A percentile compares a stretch with the other conserved stretches of the same genome.
phyloP scores from a whole-genome alignment of 2,888 invertebrate genomes.

The Tipula helvola region DNA sequence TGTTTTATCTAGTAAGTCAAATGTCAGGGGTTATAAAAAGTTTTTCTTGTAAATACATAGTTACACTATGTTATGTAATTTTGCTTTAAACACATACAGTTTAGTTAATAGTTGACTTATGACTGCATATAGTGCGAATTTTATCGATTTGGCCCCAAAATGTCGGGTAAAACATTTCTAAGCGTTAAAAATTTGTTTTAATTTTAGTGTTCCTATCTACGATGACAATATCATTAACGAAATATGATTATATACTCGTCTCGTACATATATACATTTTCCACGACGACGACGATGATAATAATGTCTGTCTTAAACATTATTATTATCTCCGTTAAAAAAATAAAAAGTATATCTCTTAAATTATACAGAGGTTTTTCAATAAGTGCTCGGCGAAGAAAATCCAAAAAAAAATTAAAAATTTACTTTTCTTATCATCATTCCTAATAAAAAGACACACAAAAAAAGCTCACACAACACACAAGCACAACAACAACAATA shows the following conservation, averaged over 20 bases:
- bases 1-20: neutral
- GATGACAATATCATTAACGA: neutral
- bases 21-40: neutral
- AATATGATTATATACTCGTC: neutral
- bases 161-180: neutral
- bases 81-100: neutral
- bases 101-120: neutral
- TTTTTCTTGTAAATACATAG: neutral
- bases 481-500: neutral
- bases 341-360: neutral
- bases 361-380: slow-evolving; percentile 4
- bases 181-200: neutral
- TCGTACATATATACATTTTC: neutral
- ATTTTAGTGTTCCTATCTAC: neutral
- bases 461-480: neutral
- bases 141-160: neutral
- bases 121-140: neutral
- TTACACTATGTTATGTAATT: neutral
- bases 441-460: neutral
- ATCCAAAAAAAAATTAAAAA: neutral
- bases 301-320: neutral
- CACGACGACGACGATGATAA: neutral
- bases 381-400: neutral
- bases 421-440: neutral
- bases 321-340: neutral